A percentile compares a stretch with the other conserved stretches of the same genome.
phyloP scores from a whole-genome alignment of 2,797 vertebrate genomes.

The Sebastes trivittatus region DNA sequence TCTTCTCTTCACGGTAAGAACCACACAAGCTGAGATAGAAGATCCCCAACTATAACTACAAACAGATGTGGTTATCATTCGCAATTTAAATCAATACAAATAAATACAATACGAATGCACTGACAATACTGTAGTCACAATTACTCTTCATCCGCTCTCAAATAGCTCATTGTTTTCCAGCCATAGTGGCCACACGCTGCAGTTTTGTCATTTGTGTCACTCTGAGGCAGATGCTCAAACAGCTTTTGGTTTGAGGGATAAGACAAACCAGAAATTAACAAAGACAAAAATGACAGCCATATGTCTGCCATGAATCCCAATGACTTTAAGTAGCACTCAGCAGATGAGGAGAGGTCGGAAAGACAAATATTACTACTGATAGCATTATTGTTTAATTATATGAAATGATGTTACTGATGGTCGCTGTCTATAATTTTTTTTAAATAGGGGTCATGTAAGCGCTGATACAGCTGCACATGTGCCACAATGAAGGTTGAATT shows the following conservation, averaged over 20 bases:
- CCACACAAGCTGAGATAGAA: conserved; percentile 24
- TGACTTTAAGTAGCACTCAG: conserved; percentile 13
- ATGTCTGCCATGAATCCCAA: conserved; percentile 22
- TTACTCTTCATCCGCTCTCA: conserved; percentile 15
- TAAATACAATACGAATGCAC: conserved; percentile 5
- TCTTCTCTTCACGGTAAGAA: conserved; percentile 20
- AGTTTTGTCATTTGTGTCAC: conserved; percentile 26
- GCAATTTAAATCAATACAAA: conserved; percentile 40
- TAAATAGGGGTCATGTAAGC: background rate
- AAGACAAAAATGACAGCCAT: conserved; percentile 14
- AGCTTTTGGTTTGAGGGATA: conserved; percentile 34
- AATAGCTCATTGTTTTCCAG: conserved; percentile 26
- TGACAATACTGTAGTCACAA: conserved; percentile 34
- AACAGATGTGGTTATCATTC: conserved; percentile 57
- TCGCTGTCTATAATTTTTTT: background rate
- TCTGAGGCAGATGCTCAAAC: conserved; percentile 15
- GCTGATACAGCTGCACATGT: background rate
- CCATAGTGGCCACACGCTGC: background rate
- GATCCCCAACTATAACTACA: conserved; percentile 35
- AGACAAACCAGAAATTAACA: conserved; percentile 50
- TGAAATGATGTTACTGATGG: conserved; percentile 19
- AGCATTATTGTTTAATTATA: conserved; percentile 21
- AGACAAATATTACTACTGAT: conserved; percentile 27
- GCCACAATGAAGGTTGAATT: background rate
- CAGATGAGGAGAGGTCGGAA: conserved; percentile 28